A percentile compares a stretch with the other conserved stretches of the same genome.
These are phyloP conservation scores for Ptychodera flava DNA, from an alignment of 35 echinoderm and acorn worm species.

Conservation along the genomic window DNA sequence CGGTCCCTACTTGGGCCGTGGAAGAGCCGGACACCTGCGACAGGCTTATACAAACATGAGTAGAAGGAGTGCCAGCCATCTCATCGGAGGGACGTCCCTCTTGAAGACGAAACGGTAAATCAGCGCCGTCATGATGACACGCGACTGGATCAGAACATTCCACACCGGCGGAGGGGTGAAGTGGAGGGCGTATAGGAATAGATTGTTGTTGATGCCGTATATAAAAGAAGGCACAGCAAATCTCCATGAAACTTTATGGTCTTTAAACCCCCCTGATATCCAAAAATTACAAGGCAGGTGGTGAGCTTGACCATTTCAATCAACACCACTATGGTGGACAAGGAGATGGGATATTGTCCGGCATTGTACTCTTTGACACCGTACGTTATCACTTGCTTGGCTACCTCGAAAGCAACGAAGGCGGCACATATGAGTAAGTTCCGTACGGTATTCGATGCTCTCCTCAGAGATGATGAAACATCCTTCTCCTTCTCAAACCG, in stretches of 20 bases:
- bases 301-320: not conserved
- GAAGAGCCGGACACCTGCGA: not conserved
- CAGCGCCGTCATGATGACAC: not conserved
- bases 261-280: not conserved
- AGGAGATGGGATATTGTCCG: not conserved
- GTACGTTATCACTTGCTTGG: not conserved
- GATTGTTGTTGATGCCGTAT: not conserved
- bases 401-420: not conserved
- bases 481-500: not conserved
- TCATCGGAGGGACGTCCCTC: not conserved
- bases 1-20: not conserved
- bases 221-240: not conserved
- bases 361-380: not conserved
- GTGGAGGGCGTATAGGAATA: not conserved
- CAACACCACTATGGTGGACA: not conserved
- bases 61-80: not conserved
- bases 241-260: not conserved
- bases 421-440: not conserved
- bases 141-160: not conserved
- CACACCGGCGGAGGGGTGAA: not conserved
- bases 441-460: not conserved
- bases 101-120: not conserved
- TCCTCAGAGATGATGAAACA: not conserved
- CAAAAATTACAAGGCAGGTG: not conserved
- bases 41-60: not conserved